These are phyloP conservation scores for Chloebia gouldiae DNA, from an alignment of 2,113 vertebrate genomes.

Conservation along the genomic window DNA sequence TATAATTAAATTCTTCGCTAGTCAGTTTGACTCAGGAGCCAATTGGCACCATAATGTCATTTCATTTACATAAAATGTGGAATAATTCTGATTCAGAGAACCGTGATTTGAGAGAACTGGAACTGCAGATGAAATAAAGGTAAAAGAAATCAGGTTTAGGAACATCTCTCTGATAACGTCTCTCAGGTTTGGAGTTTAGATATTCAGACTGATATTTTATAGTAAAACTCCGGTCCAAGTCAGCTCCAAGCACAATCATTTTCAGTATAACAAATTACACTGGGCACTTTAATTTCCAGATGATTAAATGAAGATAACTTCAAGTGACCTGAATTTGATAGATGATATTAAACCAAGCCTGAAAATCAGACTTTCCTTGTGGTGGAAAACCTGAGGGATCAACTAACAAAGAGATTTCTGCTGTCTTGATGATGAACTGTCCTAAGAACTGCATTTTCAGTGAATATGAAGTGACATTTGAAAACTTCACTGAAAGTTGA, in stretches of 20 bases:
- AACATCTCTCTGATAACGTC: background rate
- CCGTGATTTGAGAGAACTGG: background rate
- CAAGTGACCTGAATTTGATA: background rate
- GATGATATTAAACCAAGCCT: background rate
- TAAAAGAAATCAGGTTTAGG: background rate
- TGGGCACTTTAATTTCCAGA: background rate
- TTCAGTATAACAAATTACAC: background rate
- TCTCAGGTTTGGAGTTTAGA: background rate
- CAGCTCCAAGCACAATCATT: background rate
- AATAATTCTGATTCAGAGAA: slow-evolving; percentile 2
- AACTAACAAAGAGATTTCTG: background rate
- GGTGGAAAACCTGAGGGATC: background rate
- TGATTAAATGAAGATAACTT: background rate
- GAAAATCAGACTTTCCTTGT: background rate
- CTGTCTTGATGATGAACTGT: background rate
- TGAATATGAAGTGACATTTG: background rate
- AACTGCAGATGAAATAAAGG: slow-evolving; percentile 32
- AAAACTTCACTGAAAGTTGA: background rate
- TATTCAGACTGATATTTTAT: background rate
- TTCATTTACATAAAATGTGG: slow-evolving; percentile 57
- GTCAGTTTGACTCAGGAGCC: slow-evolving; percentile 44
- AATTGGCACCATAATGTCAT: slow-evolving; percentile 41
- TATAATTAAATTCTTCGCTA: slow-evolving; percentile 61
- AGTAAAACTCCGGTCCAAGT: background rate
- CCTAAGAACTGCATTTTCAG: background rate